Conservation (phyloP, 2,113 vertebrate species). For the Eclectus roratus region DNA sequence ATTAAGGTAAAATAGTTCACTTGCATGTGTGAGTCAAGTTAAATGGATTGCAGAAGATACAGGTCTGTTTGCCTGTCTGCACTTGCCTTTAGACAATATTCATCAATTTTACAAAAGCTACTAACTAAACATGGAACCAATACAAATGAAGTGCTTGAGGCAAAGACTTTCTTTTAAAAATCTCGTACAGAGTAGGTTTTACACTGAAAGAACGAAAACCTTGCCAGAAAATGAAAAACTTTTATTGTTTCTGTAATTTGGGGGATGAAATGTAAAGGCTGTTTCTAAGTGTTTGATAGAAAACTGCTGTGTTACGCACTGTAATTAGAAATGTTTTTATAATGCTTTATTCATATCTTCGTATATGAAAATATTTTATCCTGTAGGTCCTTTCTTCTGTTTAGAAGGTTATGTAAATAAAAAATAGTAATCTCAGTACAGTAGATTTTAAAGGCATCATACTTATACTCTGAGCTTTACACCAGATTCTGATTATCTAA, state of each 20-base stretch:
- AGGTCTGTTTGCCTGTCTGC: constrained; percentile 80
- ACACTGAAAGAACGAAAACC: constrained; percentile 7
- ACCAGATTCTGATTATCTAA: background rate
- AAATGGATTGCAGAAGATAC: constrained; percentile 80
- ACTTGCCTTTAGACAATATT: constrained; percentile 80
- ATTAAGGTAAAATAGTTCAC: constrained; percentile 64
- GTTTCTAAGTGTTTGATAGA: background rate
- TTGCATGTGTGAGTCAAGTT: constrained; percentile 57
- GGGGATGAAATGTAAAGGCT: constrained; percentile 31
- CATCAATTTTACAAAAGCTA: constrained; percentile 79
- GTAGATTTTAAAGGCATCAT: constrained; percentile 1
- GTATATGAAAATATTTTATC: background rate
- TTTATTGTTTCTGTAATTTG: background rate
- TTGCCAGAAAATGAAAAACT: constrained; percentile 48
- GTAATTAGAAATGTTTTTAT: background rate
- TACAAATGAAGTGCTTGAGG: constrained; percentile 65
- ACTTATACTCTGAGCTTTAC: background rate
- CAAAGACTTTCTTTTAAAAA: constrained; percentile 39
- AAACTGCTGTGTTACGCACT: background rate
- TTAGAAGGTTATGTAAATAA: constrained; percentile 27
- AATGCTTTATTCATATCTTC: background rate
- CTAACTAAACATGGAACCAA: constrained; percentile 62
- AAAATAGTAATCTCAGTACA: background rate
- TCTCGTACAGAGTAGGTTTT: constrained; percentile 40
- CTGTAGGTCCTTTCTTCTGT: background rate